Evolutionary conservation across 1,140 invertebrate genomes (phyloP).

Genomic region (Bombus confusus): DNA sequence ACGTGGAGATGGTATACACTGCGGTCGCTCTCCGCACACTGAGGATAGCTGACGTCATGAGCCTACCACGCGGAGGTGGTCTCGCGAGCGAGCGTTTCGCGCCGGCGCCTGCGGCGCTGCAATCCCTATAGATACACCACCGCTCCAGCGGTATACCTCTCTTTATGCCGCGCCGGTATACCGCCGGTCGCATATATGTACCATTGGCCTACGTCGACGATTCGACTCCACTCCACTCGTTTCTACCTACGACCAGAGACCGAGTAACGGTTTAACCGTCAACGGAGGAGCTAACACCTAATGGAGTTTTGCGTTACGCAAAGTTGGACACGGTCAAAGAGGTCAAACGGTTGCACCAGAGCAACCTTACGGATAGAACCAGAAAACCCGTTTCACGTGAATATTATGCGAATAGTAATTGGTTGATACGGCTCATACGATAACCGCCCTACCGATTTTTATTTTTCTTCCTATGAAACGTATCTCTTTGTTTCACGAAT

Average conservation of each 20-base stretch:
- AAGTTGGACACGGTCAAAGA: slow-evolving; percentile 62
- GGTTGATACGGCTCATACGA: not conserved
- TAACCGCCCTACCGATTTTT: not conserved
- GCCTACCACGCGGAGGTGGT: slow-evolving; percentile 80
- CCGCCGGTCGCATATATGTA: slow-evolving; percentile 53
- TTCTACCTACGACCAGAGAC: slow-evolving; percentile 53
- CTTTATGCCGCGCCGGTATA: slow-evolving; percentile 52
- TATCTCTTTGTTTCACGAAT: not conserved
- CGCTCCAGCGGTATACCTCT: slow-evolving; percentile 52
- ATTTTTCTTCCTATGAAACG: not conserved
- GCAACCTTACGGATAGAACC: not conserved
- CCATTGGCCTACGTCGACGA: slow-evolving; percentile 43
- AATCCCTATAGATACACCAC: slow-evolving; percentile 64
- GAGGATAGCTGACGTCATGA: slow-evolving; percentile 81
- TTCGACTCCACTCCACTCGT: slow-evolving; percentile 57
- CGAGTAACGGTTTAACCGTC: slow-evolving; percentile 67
- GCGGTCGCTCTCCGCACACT: slow-evolving; percentile 82
- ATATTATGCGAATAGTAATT: not conserved
- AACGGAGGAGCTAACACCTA: slow-evolving; percentile 65
- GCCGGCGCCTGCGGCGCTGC: slow-evolving; percentile 74
- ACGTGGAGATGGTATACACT: slow-evolving; percentile 79
- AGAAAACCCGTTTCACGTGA: not conserved
- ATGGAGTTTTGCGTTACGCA: slow-evolving; percentile 67
- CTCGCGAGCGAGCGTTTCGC: slow-evolving; percentile 75
- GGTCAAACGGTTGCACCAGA: slow-evolving; percentile 34